Percentiles rank a stretch among this genome's conserved stretches.
Conservation (phyloP, 2,797 vertebrate genomes). For the Cryptoblepharus egeriae region DNA sequence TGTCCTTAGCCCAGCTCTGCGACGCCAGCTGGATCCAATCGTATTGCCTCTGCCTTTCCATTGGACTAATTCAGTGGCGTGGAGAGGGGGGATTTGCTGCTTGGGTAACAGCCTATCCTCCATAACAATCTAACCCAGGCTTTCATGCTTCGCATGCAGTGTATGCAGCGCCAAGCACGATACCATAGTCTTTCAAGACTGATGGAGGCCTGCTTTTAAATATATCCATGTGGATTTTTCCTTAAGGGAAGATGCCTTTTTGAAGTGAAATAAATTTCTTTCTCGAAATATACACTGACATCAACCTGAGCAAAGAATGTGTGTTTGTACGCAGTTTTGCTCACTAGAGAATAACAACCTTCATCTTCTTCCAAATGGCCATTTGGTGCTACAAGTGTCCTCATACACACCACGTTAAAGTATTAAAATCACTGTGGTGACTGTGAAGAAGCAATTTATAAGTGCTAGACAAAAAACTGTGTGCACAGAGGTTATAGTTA, state of each 20-base stretch:
- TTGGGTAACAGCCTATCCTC: too few relatives aligned
- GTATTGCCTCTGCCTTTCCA: too few relatives aligned
- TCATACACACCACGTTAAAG: not conserved
- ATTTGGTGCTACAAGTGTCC: not conserved
- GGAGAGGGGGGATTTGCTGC: too few relatives aligned
- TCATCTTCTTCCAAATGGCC: slow-evolving; percentile 32
- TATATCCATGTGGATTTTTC: not conserved
- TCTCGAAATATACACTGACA: slow-evolving; percentile 47
- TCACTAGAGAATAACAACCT: slow-evolving; percentile 44
- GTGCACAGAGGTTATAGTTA: not conserved
- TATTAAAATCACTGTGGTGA: slow-evolving; percentile 4
- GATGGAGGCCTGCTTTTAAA: too few relatives aligned
- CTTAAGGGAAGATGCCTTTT: not conserved
- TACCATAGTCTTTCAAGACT: too few relatives aligned
- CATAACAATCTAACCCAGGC: too few relatives aligned
- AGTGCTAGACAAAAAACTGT: not conserved
- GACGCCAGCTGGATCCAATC: too few relatives aligned
- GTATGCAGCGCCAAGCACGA: too few relatives aligned
- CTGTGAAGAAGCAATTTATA: not conserved
- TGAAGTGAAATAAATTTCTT: slow-evolving; percentile 20
- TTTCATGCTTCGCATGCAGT: too few relatives aligned
- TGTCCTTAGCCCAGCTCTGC: too few relatives aligned
- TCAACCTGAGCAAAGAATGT: slow-evolving; percentile 40
- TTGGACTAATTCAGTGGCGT: too few relatives aligned
- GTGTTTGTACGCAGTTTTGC: slow-evolving; percentile 51